Conservation (phyloP, 2,888 invertebrate genomes). For the Augiades crinisus region DNA sequence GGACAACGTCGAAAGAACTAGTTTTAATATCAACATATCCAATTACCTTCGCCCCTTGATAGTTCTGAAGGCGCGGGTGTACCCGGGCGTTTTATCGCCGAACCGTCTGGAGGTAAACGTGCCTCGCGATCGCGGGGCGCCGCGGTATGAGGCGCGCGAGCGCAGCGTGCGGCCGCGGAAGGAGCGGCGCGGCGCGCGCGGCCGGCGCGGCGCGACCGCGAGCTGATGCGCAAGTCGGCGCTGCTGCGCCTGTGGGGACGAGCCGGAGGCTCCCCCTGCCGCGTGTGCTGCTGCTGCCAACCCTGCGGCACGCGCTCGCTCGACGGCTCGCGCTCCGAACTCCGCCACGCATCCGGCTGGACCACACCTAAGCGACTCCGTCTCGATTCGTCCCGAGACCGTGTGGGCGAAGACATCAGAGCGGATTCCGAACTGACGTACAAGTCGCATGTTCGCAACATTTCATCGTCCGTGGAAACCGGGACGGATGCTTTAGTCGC, state of each 20-base stretch:
- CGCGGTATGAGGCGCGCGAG: constrained; percentile 78
- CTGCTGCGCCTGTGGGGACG: constrained; percentile 66
- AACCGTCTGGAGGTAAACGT: constrained; percentile 63
- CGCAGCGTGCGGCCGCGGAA: constrained; percentile 78
- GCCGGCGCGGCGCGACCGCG: constrained; percentile 51
- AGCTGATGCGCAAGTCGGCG: constrained; percentile 64
- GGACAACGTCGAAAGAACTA: constrained; percentile 35
- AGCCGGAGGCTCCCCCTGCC: constrained; percentile 37
- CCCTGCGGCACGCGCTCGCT: constrained; percentile 49
- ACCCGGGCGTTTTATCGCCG: constrained; percentile 63
- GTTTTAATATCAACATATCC: constrained; percentile 39
- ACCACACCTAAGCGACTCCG: constrained; percentile 47
- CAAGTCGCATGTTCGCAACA: constrained; percentile 34
- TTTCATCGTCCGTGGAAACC: constrained; percentile 32
- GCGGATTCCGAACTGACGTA: constrained; percentile 30
- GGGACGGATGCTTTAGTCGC: constrained; percentile 36
- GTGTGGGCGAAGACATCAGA: constrained; percentile 22
- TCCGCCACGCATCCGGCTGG: constrained; percentile 47
- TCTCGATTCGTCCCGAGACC: constrained; percentile 41
- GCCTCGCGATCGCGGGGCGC: constrained; percentile 78
- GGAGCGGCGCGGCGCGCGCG: constrained; percentile 73
- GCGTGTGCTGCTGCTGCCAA: constrained; percentile 39
- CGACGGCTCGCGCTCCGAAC: constrained; percentile 60
- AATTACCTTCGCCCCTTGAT: constrained; percentile 78
- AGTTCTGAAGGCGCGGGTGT: constrained; percentile 69